Conservation (phyloP, 1,140 invertebrate species). For the Thaumatotibia leucotreta region DNA sequence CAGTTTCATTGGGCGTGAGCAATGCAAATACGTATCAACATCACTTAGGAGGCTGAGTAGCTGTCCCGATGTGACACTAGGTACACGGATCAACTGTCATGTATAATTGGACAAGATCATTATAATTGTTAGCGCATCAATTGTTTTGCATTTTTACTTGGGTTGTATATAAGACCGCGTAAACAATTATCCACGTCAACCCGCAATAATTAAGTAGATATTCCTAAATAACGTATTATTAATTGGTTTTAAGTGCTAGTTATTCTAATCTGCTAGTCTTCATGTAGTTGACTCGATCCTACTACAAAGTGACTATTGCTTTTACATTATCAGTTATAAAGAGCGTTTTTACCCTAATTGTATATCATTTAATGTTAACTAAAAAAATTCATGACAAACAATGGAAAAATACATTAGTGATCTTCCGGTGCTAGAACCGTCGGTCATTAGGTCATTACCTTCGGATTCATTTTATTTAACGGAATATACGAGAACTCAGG, state of each 20-base stretch:
- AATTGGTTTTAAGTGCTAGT: too few species aligned
- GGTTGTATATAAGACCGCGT: background rate
- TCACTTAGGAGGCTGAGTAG: background rate
- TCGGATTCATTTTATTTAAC: background rate
- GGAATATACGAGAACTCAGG: background rate
- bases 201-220: too few species aligned
- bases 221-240: too few species aligned
- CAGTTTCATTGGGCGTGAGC: conserved; percentile 19
- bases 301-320: too few species aligned
- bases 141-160: background rate
- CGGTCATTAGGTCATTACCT: background rate
- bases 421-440: background rate
- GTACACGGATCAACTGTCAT: background rate
- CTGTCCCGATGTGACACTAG: background rate
- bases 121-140: background rate
- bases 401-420: background rate
- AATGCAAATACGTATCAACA: conserved; percentile 32
- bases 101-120: background rate
- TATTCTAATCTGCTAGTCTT: too few species aligned
- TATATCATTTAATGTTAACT: too few species aligned
- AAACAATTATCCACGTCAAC: background rate
- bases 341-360: too few species aligned
- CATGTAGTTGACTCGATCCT: too few species aligned
- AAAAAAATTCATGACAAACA: too few species aligned
- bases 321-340: too few species aligned